Conservation (phyloP, 2,113 vertebrate genomes). For the Odobenus rosmarus region DNA sequence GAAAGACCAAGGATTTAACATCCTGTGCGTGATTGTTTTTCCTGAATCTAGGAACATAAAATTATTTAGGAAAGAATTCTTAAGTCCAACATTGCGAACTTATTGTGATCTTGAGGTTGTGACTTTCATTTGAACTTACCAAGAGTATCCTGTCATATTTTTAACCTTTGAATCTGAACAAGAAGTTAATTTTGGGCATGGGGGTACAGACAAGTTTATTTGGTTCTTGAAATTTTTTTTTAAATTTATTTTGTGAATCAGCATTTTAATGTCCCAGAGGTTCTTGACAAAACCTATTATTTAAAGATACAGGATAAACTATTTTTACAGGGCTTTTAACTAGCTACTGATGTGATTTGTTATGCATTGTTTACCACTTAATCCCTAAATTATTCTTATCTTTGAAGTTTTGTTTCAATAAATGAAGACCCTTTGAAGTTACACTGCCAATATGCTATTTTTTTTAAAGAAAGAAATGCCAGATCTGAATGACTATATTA, state of each 20-base stretch:
- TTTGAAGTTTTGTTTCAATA: conserved; percentile 83
- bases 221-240: background rate
- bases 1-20: conserved; percentile 60
- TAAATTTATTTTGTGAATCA: conserved; percentile 39
- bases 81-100: conserved; percentile 53
- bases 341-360: conserved; percentile 83
- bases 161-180: conserved; percentile 73
- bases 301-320: conserved; percentile 74
- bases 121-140: conserved; percentile 42
- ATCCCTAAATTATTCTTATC: conserved; percentile 79
- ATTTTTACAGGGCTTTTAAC: conserved; percentile 83
- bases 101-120: background rate
- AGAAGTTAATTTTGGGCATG: conserved; percentile 45
- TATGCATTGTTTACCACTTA: conserved; percentile 82
- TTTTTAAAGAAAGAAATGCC: background rate
- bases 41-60: conserved; percentile 44
- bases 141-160: conserved; percentile 52
- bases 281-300: conserved; percentile 76
- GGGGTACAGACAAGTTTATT: conserved; percentile 23
- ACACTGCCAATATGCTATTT: conserved; percentile 53
- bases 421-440: conserved; percentile 76
- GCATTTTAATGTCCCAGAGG: conserved; percentile 57
- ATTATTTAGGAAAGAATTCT: conserved; percentile 23
- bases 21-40: conserved; percentile 3
- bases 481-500: conserved; percentile 62